Conservation (phyloP, 2,113 vertebrate genomes). For the Regulus satrapa region DNA sequence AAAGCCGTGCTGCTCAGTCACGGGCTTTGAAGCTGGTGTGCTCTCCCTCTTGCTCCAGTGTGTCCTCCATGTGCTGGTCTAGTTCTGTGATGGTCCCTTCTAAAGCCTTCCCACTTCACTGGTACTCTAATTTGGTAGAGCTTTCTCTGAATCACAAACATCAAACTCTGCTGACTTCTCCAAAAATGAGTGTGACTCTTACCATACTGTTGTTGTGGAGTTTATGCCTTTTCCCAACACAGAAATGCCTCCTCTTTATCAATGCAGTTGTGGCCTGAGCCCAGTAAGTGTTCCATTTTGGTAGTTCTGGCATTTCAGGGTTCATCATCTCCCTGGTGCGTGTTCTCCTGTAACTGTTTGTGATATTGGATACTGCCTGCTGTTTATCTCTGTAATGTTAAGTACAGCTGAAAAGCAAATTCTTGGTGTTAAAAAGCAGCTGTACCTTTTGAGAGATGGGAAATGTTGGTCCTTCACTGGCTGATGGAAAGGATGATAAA, state of each 20-base stretch:
- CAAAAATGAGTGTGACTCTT: background rate
- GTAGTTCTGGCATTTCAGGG: background rate
- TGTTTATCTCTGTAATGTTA: background rate
- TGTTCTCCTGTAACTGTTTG: background rate
- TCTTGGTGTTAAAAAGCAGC: background rate
- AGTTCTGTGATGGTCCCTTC: constrained; percentile 82
- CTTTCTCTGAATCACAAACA: background rate
- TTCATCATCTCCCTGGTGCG: background rate
- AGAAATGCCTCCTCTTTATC: background rate
- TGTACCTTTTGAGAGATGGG: background rate
- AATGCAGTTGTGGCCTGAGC: background rate
- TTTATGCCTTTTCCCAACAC: background rate
- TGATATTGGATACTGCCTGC: background rate
- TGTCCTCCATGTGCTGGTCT: constrained; percentile 59
- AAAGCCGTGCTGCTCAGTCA: background rate
- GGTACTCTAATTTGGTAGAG: background rate
- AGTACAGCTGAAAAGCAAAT: background rate
- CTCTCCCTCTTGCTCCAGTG: background rate
- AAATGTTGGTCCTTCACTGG: background rate
- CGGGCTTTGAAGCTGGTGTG: background rate
- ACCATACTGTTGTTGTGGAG: background rate
- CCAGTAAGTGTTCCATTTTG: background rate
- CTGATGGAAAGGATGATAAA: background rate
- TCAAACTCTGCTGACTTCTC: background rate
- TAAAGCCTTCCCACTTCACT: constrained; percentile 12